Evolutionary conservation across 2,113 vertebrate genomes (phyloP).

Genomic region (Nyctereutes procyonoides): DNA sequence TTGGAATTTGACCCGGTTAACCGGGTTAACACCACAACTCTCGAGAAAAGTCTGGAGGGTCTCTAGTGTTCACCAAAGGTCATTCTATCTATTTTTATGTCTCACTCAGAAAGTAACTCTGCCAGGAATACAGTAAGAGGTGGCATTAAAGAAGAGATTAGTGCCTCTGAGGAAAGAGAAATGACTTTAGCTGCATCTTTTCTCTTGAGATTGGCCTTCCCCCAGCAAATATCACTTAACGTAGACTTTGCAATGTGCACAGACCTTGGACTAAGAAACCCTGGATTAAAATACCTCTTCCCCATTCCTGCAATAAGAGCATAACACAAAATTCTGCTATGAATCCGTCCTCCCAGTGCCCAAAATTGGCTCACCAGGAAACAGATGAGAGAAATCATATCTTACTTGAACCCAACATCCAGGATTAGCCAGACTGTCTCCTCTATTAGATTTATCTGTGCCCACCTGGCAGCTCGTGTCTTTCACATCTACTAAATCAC

Average conservation of each 20-base stretch:
- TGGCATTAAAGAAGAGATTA: slow-evolving; percentile 50
- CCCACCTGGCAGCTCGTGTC: neutral
- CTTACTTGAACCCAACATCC: neutral
- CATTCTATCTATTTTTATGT: slow-evolving; percentile 68
- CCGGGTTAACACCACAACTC: slow-evolving; percentile 50
- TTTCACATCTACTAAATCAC: neutral
- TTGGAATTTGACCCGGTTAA: slow-evolving; percentile 69
- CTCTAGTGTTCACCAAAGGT: slow-evolving; percentile 68
- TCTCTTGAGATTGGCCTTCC: neutral
- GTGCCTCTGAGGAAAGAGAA: slow-evolving; percentile 45
- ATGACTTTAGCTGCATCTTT: neutral
- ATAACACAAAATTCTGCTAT: neutral
- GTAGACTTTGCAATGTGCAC: neutral
- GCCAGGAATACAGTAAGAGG: neutral
- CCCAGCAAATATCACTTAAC: neutral
- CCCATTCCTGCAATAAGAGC: neutral
- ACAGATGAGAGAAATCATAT: neutral
- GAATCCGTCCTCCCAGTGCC: neutral
- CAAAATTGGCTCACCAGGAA: neutral
- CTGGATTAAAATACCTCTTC: neutral
- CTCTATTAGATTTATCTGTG: neutral
- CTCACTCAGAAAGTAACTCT: slow-evolving; percentile 64
- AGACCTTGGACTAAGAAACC: neutral
- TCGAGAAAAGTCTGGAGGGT: slow-evolving; percentile 60
- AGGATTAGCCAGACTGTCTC: neutral